These are phyloP conservation scores for Heliconius hortense DNA, from an alignment of 2,888 invertebrate genomes.

Conservation along the genomic window DNA sequence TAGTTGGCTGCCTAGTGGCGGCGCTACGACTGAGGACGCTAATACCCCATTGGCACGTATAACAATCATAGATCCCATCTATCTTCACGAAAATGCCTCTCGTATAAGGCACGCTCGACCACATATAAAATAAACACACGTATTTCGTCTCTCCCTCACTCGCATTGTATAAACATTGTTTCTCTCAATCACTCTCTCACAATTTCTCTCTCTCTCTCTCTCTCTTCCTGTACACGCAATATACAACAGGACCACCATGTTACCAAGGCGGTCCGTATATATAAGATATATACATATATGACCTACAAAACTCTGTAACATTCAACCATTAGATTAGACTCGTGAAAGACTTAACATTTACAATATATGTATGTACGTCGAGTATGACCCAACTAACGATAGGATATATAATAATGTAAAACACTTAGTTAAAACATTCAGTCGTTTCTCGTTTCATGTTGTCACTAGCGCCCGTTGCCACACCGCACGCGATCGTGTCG, in stretches of 20 bases:
- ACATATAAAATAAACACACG: not conserved
- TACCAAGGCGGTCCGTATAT: not conserved
- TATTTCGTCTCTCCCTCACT: not conserved
- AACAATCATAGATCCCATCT: slow-evolving; percentile 10
- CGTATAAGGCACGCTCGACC: slow-evolving; percentile 27
- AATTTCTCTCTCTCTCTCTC: not conserved
- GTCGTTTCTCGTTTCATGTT: not conserved
- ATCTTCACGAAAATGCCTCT: slow-evolving; percentile 5
- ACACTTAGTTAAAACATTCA: slow-evolving; percentile 1
- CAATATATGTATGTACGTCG: not conserved
- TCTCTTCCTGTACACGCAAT: not conserved
- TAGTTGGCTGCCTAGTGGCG: not conserved
- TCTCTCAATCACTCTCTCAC: not conserved
- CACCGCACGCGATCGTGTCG: not conserved
- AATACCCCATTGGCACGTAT: slow-evolving; percentile 25
- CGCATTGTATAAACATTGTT: not conserved
- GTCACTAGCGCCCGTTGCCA: not conserved
- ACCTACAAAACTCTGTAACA: slow-evolving; percentile 11
- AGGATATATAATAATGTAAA: slow-evolving; percentile 2
- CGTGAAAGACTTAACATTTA: slow-evolving; percentile 16
- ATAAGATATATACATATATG: not conserved
- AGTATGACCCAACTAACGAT: not conserved
- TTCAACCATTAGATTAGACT: slow-evolving; percentile 14
- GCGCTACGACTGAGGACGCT: slow-evolving; percentile 5
- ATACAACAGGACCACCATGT: not conserved